Percentiles rank a stretch among this genome's conserved stretches.
Conservation (phyloP, 2,888 invertebrate species). For the Gibbula magus region DNA sequence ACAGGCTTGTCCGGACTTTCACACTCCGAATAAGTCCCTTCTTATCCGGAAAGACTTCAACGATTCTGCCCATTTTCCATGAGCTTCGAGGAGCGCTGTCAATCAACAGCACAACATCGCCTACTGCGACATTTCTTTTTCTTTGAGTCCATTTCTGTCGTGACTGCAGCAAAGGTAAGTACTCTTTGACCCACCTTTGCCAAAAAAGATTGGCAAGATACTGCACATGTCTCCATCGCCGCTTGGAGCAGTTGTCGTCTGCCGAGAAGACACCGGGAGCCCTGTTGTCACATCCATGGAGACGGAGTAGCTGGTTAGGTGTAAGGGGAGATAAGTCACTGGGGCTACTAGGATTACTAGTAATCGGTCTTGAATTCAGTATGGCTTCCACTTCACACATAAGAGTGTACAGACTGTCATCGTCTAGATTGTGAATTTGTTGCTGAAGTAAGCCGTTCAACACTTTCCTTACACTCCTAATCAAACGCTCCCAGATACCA, state of each 20-base stretch:
- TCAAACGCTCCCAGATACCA: not conserved
- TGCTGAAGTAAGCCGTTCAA: not conserved
- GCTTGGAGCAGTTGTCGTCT: not conserved
- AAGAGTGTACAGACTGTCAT: not conserved
- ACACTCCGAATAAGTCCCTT: not conserved
- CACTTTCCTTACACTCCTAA: not conserved
- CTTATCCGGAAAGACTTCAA: not conserved
- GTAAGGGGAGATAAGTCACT: constrained; percentile 7
- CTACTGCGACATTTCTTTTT: not conserved
- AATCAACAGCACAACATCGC: not conserved
- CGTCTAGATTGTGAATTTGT: not conserved
- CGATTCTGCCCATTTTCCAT: not conserved
- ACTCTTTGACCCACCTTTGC: constrained; percentile 1
- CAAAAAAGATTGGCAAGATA: constrained; percentile 20
- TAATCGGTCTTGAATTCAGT: not conserved
- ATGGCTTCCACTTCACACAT: not conserved
- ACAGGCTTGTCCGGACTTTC: not conserved
- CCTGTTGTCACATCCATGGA: not conserved
- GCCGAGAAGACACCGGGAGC: constrained; percentile 19
- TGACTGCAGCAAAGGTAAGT: not conserved
- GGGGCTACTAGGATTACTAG: not conserved
- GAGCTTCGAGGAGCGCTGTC: not conserved
- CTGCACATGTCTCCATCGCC: constrained; percentile 26
- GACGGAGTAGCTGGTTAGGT: constrained; percentile 8
- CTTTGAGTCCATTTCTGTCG: not conserved